phyloP scores from a whole-genome alignment of 2,113 vertebrate genomes.

The Dissostichus mawsoni region DNA sequence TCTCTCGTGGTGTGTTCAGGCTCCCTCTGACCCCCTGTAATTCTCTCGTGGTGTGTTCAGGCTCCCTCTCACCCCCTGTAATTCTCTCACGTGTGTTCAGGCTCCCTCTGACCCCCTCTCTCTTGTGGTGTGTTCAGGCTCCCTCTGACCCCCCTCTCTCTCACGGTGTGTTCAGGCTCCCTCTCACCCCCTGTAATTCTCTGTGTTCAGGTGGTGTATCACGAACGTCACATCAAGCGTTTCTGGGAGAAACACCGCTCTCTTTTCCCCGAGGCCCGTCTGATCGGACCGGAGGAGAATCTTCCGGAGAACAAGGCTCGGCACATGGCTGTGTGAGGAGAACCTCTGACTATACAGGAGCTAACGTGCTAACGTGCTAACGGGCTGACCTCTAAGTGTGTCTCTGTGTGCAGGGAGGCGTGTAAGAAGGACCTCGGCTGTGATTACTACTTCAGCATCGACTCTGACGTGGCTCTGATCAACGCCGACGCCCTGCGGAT shows the following conservation, averaged over 20 bases:
- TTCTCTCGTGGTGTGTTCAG: no score
- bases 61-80: no score
- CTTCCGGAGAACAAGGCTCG: constrained; percentile 67
- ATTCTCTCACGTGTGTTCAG: constrained; percentile 15
- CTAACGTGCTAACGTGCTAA: no score
- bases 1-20: neutral
- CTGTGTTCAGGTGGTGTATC: constrained; percentile 68
- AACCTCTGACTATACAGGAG: no score
- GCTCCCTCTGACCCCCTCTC: neutral
- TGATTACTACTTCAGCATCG: constrained; percentile 77
- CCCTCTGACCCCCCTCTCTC: neutral
- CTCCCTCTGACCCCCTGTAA: no score
- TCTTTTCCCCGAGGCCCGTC: constrained; percentile 52
- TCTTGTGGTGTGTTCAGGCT: constrained; percentile 37
- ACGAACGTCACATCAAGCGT: constrained; percentile 71
- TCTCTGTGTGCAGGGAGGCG: constrained; percentile 37
- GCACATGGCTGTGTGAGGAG: constrained; percentile 73
- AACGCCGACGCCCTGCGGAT: constrained; percentile 67
- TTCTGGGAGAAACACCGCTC: constrained; percentile 67
- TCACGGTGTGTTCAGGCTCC: neutral
- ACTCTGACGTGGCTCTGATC: constrained; percentile 71
- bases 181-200: no score
- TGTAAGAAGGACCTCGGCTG: constrained; percentile 68
- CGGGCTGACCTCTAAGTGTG: neutral
- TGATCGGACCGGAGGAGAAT: constrained; percentile 74